phyloP scores from a whole-genome alignment of 2,888 invertebrate species.

The Tridacna gigas region DNA sequence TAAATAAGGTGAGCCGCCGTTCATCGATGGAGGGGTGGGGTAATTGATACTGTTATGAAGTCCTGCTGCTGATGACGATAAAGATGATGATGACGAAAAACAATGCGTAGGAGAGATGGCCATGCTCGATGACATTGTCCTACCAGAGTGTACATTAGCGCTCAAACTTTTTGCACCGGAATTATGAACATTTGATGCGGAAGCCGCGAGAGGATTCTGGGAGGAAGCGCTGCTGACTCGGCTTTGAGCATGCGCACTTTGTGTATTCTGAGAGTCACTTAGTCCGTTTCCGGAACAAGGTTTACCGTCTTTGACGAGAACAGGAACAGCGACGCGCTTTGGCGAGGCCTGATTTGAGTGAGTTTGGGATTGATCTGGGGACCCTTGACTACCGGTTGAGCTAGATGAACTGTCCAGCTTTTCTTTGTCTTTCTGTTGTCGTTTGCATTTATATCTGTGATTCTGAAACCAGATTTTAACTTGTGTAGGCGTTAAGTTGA shows the following conservation, averaged over 20 bases:
- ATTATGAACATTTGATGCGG: constrained; percentile 52
- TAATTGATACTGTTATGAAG: constrained; percentile 75
- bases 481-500: constrained; percentile 98
- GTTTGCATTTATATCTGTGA: constrained; percentile 82
- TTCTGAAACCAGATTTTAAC: constrained; percentile 88
- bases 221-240: constrained; percentile 55
- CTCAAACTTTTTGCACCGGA: constrained; percentile 60
- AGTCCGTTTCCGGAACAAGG: constrained; percentile 84
- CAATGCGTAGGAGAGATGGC: constrained; percentile 67
- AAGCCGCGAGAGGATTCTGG: constrained; percentile 41
- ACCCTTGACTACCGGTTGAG: constrained; percentile 66
- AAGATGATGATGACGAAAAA: constrained; percentile 61
- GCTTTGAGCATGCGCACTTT: constrained; percentile 56
- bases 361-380: constrained; percentile 59
- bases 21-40: constrained; percentile 74
- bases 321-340: constrained; percentile 84
- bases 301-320: constrained; percentile 86
- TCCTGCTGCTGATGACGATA: constrained; percentile 64
- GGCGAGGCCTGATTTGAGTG: constrained; percentile 74
- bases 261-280: constrained; percentile 59
- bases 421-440: constrained; percentile 83
- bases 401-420: constrained; percentile 74
- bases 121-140: constrained; percentile 63
- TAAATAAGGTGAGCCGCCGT: constrained; percentile 78
- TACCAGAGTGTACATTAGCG: constrained; percentile 49